These are phyloP conservation scores for Tetraodon nigroviridis DNA, from an alignment of 2,113 vertebrate genomes.

Conservation along the genomic window DNA sequence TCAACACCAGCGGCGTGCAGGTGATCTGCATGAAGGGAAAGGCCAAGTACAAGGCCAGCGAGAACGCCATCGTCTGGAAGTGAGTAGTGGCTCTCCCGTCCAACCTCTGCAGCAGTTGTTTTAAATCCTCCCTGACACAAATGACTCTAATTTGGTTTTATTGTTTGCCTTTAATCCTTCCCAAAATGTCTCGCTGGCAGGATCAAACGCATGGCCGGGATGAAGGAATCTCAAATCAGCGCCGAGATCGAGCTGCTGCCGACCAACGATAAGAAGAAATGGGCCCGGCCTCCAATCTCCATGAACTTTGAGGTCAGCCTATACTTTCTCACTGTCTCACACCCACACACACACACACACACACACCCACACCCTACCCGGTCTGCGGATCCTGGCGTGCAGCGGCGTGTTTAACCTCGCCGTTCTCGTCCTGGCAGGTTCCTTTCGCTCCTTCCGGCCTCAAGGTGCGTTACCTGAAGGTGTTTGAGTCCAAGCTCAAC, in stretches of 20 bases:
- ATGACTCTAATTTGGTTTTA: too few relatives aligned
- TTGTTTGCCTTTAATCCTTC: background rate
- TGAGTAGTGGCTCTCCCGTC: constrained; percentile 69
- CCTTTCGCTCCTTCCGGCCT: constrained; percentile 96
- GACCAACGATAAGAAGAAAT: constrained; percentile 99
- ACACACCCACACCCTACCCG: background rate
- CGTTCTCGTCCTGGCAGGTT: constrained; percentile 73
- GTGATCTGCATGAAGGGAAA: constrained; percentile 99
- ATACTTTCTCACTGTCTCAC: background rate
- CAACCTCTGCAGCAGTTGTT: constrained; percentile 3
- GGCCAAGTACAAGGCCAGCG: constrained; percentile 99
- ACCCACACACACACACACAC: background rate
- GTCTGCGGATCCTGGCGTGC: constrained; percentile 11
- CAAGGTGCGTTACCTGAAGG: constrained; percentile 99
- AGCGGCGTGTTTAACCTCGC: background rate
- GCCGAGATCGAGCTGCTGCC: constrained; percentile 98
- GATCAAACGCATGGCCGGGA: constrained; percentile 99
- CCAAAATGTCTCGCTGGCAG: constrained; percentile 57
- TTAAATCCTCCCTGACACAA: background rate
- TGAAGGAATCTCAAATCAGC: constrained; percentile 99
- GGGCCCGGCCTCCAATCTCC: constrained; percentile 98
- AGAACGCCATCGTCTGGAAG: constrained; percentile 99
- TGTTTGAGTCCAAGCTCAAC: constrained; percentile 99
- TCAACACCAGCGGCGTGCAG: constrained; percentile 98
- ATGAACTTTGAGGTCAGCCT: constrained; percentile 97